Conservation (phyloP, 2,888 invertebrate genomes). For the Nasonia oneida region DNA sequence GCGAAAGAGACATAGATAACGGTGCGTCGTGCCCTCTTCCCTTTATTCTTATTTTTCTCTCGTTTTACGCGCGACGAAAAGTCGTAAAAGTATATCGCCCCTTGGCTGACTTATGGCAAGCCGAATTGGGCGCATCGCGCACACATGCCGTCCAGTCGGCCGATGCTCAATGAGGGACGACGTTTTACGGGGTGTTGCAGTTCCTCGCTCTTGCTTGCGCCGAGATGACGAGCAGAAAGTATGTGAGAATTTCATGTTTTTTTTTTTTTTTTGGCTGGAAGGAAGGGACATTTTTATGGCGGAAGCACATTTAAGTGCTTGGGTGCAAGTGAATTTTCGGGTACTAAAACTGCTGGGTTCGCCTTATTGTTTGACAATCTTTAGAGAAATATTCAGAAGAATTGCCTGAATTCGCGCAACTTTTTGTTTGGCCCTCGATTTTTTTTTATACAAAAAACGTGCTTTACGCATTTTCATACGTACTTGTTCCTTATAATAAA, state of each 20-base stretch:
- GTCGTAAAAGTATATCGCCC: no score
- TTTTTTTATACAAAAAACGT: no score
- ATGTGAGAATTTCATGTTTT: background rate
- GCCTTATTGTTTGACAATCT: background rate
- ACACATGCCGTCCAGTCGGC: background rate
- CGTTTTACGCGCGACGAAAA: no score
- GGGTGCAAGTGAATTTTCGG: background rate
- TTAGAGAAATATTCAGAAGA: no score
- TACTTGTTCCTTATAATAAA: no score
- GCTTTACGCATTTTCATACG: no score
- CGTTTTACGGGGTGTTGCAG: constrained; percentile 44
- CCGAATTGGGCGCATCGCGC: constrained; percentile 31
- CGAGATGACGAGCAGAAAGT: background rate
- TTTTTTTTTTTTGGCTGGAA: background rate
- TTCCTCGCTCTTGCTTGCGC: background rate
- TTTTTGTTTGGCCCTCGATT: no score
- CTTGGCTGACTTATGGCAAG: constrained; percentile 4
- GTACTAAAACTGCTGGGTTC: background rate
- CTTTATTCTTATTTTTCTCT: no score
- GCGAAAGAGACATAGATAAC: constrained; percentile 57
- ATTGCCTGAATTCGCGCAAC: background rate
- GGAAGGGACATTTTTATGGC: background rate
- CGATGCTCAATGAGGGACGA: constrained; percentile 32
- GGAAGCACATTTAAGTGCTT: background rate
- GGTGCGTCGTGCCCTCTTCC: no score